Base-by-base conservation (phyloP, 2,888 invertebrate species). In the Adelphocoris suturalis region DNA sequence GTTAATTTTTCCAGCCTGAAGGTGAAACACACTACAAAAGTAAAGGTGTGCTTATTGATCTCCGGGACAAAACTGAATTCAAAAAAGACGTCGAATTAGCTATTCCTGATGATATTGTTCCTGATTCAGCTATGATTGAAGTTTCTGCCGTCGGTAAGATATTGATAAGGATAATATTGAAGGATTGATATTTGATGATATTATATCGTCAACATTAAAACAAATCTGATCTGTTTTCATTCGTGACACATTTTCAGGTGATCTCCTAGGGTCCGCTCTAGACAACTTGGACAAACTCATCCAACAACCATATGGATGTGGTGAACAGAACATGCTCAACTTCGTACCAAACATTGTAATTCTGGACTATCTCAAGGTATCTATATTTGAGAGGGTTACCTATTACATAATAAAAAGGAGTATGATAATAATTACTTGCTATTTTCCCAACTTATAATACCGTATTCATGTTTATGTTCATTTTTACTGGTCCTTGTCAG, bases 241-340 rank as follows among this genome's bases (percentile, higher is more conserved):
- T 37, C 37, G 37, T 4, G 7, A 37, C 7, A 4, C 37, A 37
- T 86, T 89, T 84, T 47, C 90, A 95, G 95, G 95, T 91, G 97
- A 98, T 93, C 94, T 98, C 55, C 94, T 98, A 92, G 98, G 97
- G 16, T 96, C 97, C 16, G 95, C 96, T 12, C 95, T 98, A 85
- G 95, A 96, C 61, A 96, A 97, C 93, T 93, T 98, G 78, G 96
- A 96, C 75, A 95, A 95, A 92, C 94, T 98, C 85, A 95, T 98
- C 27, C 93, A 96, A 91, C 95, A 97, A 93, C 97, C 98, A 0
- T 97, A 96, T 68, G 98, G 97, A 0, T 99, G 99, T 93, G 98
- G 99, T 0, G 97, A 98, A 93, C 98, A 98, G 93, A 99, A 99
- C 90, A 96, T 99, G 95, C 94, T 98, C 16, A 97, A 97, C 91